phyloP scores from a whole-genome alignment of 2,888 invertebrate genomes.

The Sphecodes monilicornis region DNA sequence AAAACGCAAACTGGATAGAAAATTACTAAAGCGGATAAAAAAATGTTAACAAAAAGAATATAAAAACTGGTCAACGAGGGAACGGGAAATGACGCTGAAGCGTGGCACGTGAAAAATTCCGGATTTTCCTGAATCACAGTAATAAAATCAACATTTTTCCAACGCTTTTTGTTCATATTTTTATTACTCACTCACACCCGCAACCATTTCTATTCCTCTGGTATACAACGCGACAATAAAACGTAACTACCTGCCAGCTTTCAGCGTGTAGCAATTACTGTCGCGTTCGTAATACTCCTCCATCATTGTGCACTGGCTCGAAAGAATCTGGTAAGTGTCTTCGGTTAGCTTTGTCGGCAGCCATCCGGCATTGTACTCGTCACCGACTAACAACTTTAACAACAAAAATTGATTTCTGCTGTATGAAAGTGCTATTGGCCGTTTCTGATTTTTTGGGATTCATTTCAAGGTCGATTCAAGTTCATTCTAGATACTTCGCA shows the following conservation, averaged over 20 bases:
- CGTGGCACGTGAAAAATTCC: neutral
- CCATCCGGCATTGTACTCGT: slow-evolving; percentile 79
- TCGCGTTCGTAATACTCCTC: slow-evolving; percentile 77
- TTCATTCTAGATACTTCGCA: neutral
- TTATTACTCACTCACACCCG: slow-evolving; percentile 10
- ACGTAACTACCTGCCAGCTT: slow-evolving; percentile 74
- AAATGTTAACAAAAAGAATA: neutral
- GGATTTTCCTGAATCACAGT: slow-evolving; percentile 2
- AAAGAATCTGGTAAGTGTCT: slow-evolving; percentile 74
- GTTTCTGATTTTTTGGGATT: neutral
- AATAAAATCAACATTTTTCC: slow-evolving; percentile 16
- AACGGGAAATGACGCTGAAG: neutral
- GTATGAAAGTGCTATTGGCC: neutral
- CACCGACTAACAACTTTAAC: slow-evolving; percentile 77
- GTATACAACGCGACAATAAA: slow-evolving; percentile 24
- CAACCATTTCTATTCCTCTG: neutral
- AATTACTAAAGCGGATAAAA: neutral
- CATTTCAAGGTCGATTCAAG: neutral
- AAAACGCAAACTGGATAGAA: neutral
- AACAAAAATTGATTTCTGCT: neutral
- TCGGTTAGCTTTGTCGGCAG: slow-evolving; percentile 75
- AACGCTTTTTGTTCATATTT: neutral
- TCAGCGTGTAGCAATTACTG: slow-evolving; percentile 75
- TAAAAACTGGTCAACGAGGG: neutral
- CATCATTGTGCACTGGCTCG: slow-evolving; percentile 71